phyloP scores from a whole-genome alignment of 2,888 invertebrate species.

The Eupithecia abbreviata region DNA sequence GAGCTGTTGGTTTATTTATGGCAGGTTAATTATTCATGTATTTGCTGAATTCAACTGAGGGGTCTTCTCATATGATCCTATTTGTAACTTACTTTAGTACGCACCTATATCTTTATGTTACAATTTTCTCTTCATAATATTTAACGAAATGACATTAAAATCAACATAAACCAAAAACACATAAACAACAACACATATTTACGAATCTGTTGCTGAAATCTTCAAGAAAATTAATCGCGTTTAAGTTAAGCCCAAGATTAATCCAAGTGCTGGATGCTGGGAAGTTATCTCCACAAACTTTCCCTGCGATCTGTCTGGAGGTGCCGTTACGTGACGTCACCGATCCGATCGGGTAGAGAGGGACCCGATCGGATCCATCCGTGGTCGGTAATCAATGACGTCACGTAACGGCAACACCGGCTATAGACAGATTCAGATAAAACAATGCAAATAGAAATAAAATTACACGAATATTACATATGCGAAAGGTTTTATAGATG shows the following conservation, averaged over 20 bases:
- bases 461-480: too few species aligned
- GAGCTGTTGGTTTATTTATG: background rate
- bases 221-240: background rate
- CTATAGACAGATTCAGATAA: background rate
- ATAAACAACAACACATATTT: too few species aligned
- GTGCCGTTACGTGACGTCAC: constrained; percentile 10
- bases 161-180: too few species aligned
- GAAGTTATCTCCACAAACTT: background rate
- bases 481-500: too few species aligned
- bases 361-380: too few species aligned
- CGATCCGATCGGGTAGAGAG: constrained; percentile 6
- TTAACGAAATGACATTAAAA: too few species aligned
- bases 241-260: background rate
- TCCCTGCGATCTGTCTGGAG: constrained; percentile 5
- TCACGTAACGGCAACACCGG: background rate
- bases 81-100: background rate
- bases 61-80: background rate
- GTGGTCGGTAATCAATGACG: too few species aligned
- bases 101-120: background rate
- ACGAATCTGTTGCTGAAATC: background rate
- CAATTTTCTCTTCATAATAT: too few species aligned
- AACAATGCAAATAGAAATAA: too few species aligned
- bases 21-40: background rate
- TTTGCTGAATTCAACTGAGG: background rate
- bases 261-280: background rate